Evolutionary conservation across 2,888 invertebrate genomes (phyloP).

Genomic region (Rosalia funebris): DNA sequence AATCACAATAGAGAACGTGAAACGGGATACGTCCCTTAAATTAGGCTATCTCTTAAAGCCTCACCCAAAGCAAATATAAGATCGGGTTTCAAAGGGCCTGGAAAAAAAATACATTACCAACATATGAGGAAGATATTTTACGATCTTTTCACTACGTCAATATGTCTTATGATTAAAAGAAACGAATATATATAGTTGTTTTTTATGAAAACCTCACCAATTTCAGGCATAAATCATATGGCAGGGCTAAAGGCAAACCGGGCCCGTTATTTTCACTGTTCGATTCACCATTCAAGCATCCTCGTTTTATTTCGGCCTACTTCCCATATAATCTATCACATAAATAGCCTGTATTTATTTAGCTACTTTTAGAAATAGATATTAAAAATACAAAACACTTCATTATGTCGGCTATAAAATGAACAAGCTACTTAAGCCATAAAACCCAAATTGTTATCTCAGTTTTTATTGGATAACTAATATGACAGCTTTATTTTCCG

Average conservation of each 20-base stretch:
- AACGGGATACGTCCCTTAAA: constrained; percentile 17
- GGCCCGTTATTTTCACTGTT: neutral
- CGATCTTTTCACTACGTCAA: constrained; percentile 12
- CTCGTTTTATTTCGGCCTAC: neutral
- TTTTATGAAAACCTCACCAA: constrained; percentile 7
- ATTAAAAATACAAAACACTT: neutral
- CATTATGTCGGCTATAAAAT: neutral
- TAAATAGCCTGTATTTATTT: neutral
- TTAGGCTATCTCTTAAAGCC: constrained; percentile 14
- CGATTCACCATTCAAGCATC: neutral
- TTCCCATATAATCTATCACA: neutral
- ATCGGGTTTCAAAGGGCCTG: constrained; percentile 18
- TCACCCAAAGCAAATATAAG: constrained; percentile 20
- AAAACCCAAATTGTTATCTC: neutral
- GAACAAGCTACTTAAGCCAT: neutral
- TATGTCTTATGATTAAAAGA: constrained; percentile 14
- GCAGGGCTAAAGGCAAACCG: constrained; percentile 1
- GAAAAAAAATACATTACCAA: constrained; percentile 12
- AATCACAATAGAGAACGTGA: constrained; percentile 8
- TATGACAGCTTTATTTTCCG: neutral
- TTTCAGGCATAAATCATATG: constrained; percentile 6
- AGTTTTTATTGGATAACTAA: neutral
- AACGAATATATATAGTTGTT: constrained; percentile 5
- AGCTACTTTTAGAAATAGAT: neutral
- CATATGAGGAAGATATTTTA: constrained; percentile 16